Evolutionary conservation across 1,140 invertebrate species (phyloP), one percentile per base, ranked within the genome.

Genomic region (Sycophaga agraensis): DNA sequence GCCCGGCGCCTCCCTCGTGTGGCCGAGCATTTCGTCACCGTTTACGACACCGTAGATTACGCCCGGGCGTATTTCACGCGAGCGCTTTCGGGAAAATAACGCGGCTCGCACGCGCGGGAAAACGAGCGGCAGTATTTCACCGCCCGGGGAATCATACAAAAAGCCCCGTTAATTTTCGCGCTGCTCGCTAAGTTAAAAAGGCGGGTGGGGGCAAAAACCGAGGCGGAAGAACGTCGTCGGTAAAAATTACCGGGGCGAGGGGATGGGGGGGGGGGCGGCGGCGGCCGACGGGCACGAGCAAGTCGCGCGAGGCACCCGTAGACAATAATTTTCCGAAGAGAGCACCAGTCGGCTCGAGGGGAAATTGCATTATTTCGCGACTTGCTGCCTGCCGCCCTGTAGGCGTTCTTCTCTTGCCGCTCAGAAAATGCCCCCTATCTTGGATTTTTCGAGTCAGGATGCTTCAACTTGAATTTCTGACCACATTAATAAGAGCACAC

Each of bases 51-150:
- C 24, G 16, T 42, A 51, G 39, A 51, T 59, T 51, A 45, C 48
- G 37, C 4, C 12, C 35, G 24, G 11, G 26, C 26, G 45, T 40
- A 58, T 59, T 51, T 59, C 39, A 42, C 24, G 26, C 43, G 12
- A 28, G 19, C 16, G n/a, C 31, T 22, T 49, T 49, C 48, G 9
- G 45, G 22, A 14, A 40, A 34, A 42, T 49, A 40, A 35, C 34
- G 45, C 21, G 9, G 50, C 7, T 39, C n/a, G n/a, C n/a, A 31
- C 7, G 37, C n/a, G 45, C 35, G 26, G 4, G 48, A 54, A 65
- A 51, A 55, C 53, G 45, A 54, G 49, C 64, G 17, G 57, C 37
- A 62, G 70, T 73, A 70, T 69, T 53, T 45, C 49, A 60, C 16
- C 2, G 14, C 48, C 4, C 16, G n/a, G 48, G 16, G 53, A 60